phyloP scores from a whole-genome alignment of 2,113 vertebrate genomes.

The Mesitornis unicolor region DNA sequence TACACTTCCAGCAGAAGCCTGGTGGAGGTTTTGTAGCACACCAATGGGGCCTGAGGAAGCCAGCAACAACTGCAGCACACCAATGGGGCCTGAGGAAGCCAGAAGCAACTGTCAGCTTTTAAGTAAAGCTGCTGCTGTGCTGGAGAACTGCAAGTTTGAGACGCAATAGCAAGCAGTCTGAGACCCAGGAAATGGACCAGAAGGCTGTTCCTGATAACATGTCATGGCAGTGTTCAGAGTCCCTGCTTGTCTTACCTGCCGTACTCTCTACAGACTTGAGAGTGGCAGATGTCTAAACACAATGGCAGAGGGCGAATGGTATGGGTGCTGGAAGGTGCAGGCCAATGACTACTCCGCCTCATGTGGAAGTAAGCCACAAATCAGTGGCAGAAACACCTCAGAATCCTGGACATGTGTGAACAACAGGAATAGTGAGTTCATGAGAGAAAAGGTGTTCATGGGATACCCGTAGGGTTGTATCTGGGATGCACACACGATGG shows the following conservation, averaged over 20 bases:
- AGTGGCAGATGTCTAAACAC: background rate
- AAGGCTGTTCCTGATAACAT: background rate
- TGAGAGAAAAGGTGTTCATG: background rate
- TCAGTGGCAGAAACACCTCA: background rate
- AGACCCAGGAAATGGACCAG: background rate
- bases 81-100: no score
- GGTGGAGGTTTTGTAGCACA: background rate
- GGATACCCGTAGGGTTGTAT: background rate
- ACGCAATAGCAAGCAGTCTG: background rate
- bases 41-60: fast-evolving
- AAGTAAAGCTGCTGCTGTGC: background rate
- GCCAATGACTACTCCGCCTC: background rate
- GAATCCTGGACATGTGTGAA: background rate
- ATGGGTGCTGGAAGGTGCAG: background rate
- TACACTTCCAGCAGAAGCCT: background rate
- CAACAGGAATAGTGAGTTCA: no score
- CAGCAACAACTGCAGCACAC: fast-evolving
- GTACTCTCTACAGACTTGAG: background rate
- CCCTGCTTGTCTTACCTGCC: background rate
- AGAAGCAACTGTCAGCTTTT: no score
- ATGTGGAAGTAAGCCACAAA: background rate
- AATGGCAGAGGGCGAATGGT: no score
- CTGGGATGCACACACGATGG: background rate
- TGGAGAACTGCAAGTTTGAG: background rate
- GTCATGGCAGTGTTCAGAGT: fast-evolving